A percentile compares a stretch with the other conserved stretches of the same genome.
phyloP scores from a whole-genome alignment of 2,888 invertebrate species.

The Ochropleura plecta region DNA sequence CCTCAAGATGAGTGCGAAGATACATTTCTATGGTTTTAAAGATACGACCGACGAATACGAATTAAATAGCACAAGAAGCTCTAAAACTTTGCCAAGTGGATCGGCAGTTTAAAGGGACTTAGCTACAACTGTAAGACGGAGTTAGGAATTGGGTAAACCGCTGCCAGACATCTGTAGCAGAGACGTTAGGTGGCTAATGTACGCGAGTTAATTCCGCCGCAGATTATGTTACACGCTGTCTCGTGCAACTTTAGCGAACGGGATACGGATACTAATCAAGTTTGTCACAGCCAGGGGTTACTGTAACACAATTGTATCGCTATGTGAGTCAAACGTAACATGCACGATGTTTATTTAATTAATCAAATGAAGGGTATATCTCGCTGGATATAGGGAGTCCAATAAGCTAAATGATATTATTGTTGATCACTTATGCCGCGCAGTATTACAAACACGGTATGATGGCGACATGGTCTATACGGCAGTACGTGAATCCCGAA shows the following conservation, averaged over 20 bases:
- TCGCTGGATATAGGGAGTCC: neutral
- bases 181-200: conserved; percentile 56
- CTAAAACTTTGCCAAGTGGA: conserved; percentile 45
- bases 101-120: conserved; percentile 40
- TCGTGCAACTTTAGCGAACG: conserved; percentile 24
- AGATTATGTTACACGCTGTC: conserved; percentile 32
- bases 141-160: conserved; percentile 58
- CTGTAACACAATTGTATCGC: conserved; percentile 7
- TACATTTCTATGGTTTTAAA: conserved; percentile 5
- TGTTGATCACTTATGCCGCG: neutral
- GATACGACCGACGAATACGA: neutral
- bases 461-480: conserved; percentile 20
- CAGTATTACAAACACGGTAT: conserved; percentile 22
- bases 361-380: conserved; percentile 18
- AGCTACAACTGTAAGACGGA: conserved; percentile 41
- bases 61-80: conserved; percentile 32
- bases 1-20: neutral
- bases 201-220: conserved; percentile 51
- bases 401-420: conserved; percentile 3
- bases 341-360: conserved; percentile 19
- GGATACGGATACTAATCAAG: conserved; percentile 39
- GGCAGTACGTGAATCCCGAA: conserved; percentile 19
- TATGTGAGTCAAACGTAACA: conserved; percentile 6
- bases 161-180: conserved; percentile 50
- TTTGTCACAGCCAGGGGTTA: conserved; percentile 34